These are phyloP conservation scores for Gracilinanus agilis DNA, from an alignment of 2,113 vertebrate genomes.

Conservation along the genomic window DNA sequence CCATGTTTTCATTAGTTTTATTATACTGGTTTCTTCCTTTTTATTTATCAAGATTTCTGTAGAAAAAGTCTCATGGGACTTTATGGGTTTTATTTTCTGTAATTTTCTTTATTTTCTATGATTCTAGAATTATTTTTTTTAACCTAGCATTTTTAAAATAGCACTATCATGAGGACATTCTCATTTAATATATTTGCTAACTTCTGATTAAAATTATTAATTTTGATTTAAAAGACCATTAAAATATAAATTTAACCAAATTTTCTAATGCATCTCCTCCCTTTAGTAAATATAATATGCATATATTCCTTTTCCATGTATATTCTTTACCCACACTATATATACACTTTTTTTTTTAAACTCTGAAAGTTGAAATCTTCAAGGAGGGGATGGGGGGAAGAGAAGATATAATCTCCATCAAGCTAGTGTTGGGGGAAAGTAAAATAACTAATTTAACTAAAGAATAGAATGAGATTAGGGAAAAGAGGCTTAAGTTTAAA, in stretches of 20 bases:
- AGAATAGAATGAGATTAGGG: not conserved
- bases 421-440: not conserved
- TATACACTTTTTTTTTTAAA: conserved; percentile 67
- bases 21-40: conserved; percentile 26
- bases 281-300: conserved; percentile 15
- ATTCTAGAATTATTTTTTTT: conserved; percentile 35
- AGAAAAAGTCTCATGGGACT: conserved; percentile 31
- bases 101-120: conserved; percentile 58
- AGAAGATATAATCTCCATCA: conserved; percentile 22
- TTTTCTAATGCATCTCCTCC: conserved; percentile 52
- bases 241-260: not conserved
- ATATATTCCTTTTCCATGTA: conserved; percentile 1
- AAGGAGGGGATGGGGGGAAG: no score
- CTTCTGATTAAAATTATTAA: conserved; percentile 26
- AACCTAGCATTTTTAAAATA: conserved; percentile 36
- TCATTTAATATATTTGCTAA: conserved; percentile 27
- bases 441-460: not conserved
- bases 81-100: no score
- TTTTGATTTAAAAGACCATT: conserved; percentile 45
- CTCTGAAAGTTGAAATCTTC: conserved; percentile 46
- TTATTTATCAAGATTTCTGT: conserved; percentile 23
- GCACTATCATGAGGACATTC: not conserved
- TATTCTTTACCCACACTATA: conserved; percentile 24
- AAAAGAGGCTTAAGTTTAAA: not conserved
- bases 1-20: conserved; percentile 42